phyloP scores from a whole-genome alignment of 30 jellyfish, hydroid and myxozoan genomes.

The Cassiopea xamachana region DNA sequence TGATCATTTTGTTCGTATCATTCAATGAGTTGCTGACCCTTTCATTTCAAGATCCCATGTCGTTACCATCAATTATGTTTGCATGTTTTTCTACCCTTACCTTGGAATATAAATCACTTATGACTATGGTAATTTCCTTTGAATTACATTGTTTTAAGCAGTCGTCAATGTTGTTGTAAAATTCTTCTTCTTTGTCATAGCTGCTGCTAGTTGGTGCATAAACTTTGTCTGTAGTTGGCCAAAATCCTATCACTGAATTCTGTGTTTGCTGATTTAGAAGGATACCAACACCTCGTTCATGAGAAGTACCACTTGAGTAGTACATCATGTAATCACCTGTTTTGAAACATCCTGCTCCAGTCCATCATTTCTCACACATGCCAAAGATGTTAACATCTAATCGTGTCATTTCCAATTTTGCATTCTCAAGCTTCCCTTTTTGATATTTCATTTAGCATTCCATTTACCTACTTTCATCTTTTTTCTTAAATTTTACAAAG shows the following conservation, averaged over 20 bases:
- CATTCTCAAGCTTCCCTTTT: constrained; percentile 24
- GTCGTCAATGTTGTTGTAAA: constrained; percentile 32
- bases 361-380: constrained; percentile 30
- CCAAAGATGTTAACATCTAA: constrained; percentile 36
- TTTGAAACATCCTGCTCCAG: not conserved
- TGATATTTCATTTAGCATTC: constrained; percentile 12
- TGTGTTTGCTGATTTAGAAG: not conserved
- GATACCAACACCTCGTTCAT: constrained; percentile 52
- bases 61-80: constrained; percentile 2
- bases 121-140: constrained; percentile 24
- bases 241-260: constrained; percentile 15
- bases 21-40: constrained; percentile 16
- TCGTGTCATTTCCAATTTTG: constrained; percentile 21
- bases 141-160: constrained; percentile 11
- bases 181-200: constrained; percentile 29
- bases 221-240: constrained; percentile 15
- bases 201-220: constrained; percentile 58
- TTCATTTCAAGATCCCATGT: constrained; percentile 35
- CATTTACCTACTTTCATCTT: constrained; percentile 46
- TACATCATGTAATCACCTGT: not conserved
- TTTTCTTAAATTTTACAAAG: not conserved
- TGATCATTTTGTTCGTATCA: constrained; percentile 18
- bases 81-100: constrained; percentile 38
- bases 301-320: constrained; percentile 25
- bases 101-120: constrained; percentile 52